Evolutionary conservation across 2,797 vertebrate genomes (phyloP), one percentile per base, ranked within the genome.

Genomic region (Chelon auratus): DNA sequence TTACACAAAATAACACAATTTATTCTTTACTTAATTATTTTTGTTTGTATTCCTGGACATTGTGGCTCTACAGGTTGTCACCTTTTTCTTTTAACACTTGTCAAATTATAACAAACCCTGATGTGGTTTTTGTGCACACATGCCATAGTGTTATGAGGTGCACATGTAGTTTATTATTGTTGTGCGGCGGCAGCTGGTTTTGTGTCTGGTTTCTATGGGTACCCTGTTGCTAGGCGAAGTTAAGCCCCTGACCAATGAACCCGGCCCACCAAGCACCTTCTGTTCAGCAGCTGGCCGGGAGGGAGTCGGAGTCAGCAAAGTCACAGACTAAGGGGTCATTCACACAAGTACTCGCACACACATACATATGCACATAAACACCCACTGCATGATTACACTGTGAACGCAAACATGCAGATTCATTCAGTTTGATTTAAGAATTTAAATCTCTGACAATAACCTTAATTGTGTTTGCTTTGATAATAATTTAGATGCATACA

Each of bases 191-290:
- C 84, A 83, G 87, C 87, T 90, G 89, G 84, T 90, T 91, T 91
- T 92, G 89, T 92, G 86, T 92, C 91, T 94, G 87, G 88, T 93
- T 93, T 92, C 87, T 84, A 90, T 91, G 89, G 88, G 85, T 87
- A 91, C 91, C 74, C 81, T 92, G 94, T 95, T 95, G 92, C 94
- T 92, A 95, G 93, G 94, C 93, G 94, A 94, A 93, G 83, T 87
- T 92, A 93, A 93, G 87, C 91, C 88, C 79, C 84, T 91, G 89
- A 92, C 93, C 93, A 95, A 89, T 94, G 86, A 93, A 89, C 87
- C 88, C 79, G 87, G 85, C 89, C 86, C 84, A 87, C 67, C 87
- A 84, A 82, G 87, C 81, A 85, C 91, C 92, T 92, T 93, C 90
- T 94, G 90, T 86, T 92, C 80, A 92, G 89, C 92, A 93, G 92